Evolutionary conservation across 2,888 invertebrate species (phyloP), one percentile per base, ranked within the genome.

Genomic region (Aporophyla lueneburgensis): DNA sequence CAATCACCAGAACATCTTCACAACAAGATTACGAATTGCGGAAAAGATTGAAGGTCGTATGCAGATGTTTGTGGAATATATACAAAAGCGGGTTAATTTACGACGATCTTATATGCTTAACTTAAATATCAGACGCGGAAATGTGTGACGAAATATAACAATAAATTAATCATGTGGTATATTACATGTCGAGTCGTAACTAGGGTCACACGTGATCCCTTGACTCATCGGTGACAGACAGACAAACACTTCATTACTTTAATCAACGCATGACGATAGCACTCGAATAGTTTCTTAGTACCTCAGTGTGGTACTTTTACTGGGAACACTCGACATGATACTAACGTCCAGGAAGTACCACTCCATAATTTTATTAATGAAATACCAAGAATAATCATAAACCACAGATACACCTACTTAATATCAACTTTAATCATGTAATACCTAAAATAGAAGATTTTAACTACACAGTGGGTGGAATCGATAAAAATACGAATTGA

Each of bases 41-140:
- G 93, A 94, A 93, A 92, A 92, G 86, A 90, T 88, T 92, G 91
- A 91, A 94, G 94, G 94, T 88, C 92, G 85, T 87, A 80, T 74
- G 78, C 76, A 86, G 83, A 87, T 87, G 86, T 87, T 85, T 83
- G 86, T 87, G 78, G 83, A 86, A 86, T 76, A 84, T 79, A 78
- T 80, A 81, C 74, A 86, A 78, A 78, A 84, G 82, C 81, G 66
- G 81, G 58, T 81, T 81, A 85, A 87, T 86, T 89, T 87, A 87
- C 84, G 83, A 87, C 82, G 81, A 83, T 80, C 82, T 74, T 81
- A 76, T 83, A 80, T 74, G 80, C 79, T 88, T 88, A 88, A 89
- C 89, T 87, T 87, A 89, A 89, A 84, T 90, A 91, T 90, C 89
- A 88, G 84, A 89, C 84, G 74, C 87, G 91, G 91, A 91, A 92